Evolutionary conservation across 2,888 invertebrate species (phyloP).

Genomic region (Nemotelus pantherinus): DNA sequence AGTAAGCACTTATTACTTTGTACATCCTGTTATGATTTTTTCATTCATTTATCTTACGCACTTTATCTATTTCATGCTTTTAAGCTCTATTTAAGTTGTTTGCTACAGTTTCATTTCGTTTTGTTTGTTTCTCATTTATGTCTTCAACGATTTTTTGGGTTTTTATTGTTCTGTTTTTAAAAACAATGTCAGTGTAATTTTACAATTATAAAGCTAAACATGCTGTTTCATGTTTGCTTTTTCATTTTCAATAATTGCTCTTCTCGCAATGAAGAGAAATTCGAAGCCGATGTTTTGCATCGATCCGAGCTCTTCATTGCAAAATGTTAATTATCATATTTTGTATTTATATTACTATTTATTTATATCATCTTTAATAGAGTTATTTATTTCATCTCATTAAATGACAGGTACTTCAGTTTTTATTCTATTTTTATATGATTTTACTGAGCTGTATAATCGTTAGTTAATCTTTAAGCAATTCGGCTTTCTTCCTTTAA

Average conservation of each 20-base stretch:
- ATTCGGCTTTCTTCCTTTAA: constrained; percentile 20
- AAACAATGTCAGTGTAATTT: constrained; percentile 10
- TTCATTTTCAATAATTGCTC: not conserved
- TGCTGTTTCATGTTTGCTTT: constrained; percentile 38
- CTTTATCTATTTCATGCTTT: constrained; percentile 43
- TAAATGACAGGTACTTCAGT: constrained; percentile 63
- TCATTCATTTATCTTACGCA: constrained; percentile 51
- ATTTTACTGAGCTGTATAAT: constrained; percentile 31
- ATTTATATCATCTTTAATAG: constrained; percentile 45
- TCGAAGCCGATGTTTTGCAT: not conserved
- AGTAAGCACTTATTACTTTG: constrained; percentile 51
- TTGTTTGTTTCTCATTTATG: constrained; percentile 4
- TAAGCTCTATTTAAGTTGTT: constrained; percentile 28
- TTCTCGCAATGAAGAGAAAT: constrained; percentile 23
- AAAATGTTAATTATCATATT: constrained; percentile 38
- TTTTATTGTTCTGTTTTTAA: constrained; percentile 39
- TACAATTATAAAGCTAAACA: constrained; percentile 45
- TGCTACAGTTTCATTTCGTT: not conserved
- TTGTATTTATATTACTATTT: constrained; percentile 42
- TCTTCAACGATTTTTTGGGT: constrained; percentile 37
- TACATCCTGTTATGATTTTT: constrained; percentile 44
- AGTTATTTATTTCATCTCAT: constrained; percentile 52
- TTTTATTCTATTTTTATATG: constrained; percentile 58
- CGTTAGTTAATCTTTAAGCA: not conserved
- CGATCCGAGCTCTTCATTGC: constrained; percentile 7